Percentiles rank a stretch among this genome's conserved stretches.
Evolutionary conservation across 2,888 invertebrate genomes (phyloP).

Genomic region (Agonopterix subpropinquella): DNA sequence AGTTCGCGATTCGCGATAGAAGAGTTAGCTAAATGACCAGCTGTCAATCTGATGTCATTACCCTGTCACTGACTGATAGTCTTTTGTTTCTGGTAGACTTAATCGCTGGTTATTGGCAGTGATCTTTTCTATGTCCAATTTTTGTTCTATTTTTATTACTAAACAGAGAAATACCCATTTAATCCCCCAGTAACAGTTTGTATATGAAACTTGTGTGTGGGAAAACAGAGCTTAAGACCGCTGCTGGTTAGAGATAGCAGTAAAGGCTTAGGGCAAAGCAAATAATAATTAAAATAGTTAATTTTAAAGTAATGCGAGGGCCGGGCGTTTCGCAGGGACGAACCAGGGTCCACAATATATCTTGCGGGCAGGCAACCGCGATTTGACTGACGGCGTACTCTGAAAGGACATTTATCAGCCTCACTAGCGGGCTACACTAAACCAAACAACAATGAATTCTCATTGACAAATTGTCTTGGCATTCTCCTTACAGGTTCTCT

Average conservation of each 20-base stretch:
- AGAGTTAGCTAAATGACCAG: not conserved
- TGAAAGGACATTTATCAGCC: slow-evolving; percentile 75
- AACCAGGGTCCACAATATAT: slow-evolving; percentile 71
- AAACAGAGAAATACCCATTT: too few species aligned
- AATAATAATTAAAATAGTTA: slow-evolving; percentile 52
- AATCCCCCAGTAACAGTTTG: too few species aligned
- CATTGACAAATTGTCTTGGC: slow-evolving; percentile 72
- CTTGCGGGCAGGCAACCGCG: slow-evolving; percentile 74
- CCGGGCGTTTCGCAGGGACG: slow-evolving; percentile 56
- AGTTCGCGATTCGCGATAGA: too few species aligned
- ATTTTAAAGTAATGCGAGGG: slow-evolving; percentile 60
- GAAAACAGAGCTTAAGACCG: too few species aligned
- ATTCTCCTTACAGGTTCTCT: slow-evolving; percentile 54
- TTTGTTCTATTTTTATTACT: too few species aligned
- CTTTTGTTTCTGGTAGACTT: not conserved
- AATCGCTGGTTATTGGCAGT: too few species aligned
- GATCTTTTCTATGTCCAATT: too few species aligned
- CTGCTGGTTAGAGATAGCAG: slow-evolving; percentile 1
- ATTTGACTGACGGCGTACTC: slow-evolving; percentile 73
- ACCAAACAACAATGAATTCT: slow-evolving; percentile 75
- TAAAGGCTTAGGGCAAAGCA: slow-evolving; percentile 20
- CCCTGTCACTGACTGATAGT: not conserved
- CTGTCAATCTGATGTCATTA: slow-evolving; percentile 1
- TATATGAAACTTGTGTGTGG: too few species aligned
- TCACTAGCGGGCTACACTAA: slow-evolving; percentile 72